These are phyloP conservation scores for Petaurus breviceps DNA, from an alignment of 2,113 vertebrate species.

Conservation along the genomic window DNA sequence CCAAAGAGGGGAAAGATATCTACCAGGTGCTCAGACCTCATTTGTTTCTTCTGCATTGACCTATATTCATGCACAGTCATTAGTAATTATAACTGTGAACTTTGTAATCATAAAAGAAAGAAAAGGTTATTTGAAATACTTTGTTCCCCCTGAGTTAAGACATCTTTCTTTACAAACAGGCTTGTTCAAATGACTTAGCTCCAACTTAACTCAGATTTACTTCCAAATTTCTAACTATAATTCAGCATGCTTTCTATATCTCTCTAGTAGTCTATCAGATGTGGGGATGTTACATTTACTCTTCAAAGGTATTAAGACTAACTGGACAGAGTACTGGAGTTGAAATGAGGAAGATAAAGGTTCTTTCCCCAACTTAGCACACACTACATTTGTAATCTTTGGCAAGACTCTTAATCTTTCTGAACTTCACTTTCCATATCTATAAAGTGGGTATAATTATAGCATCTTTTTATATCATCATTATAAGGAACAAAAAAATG, in stretches of 20 bases:
- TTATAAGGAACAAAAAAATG: neutral
- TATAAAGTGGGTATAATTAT: constrained; percentile 12
- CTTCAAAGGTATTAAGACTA: neutral
- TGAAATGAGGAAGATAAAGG: neutral
- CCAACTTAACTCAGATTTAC: neutral
- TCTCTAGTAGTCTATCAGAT: neutral
- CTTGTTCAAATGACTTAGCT: neutral
- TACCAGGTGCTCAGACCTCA: neutral
- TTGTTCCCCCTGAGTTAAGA: neutral
- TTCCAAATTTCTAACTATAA: neutral
- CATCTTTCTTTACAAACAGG: neutral
- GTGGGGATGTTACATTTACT: neutral
- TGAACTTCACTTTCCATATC: neutral
- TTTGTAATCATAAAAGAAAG: neutral
- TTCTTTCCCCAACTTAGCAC: neutral
- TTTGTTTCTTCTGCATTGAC: neutral
- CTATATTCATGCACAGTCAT: neutral
- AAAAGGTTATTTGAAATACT: neutral
- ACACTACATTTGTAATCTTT: neutral
- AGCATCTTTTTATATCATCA: neutral
- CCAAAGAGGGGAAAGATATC: neutral
- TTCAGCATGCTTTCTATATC: neutral
- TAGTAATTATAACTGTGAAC: neutral
- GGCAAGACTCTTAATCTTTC: neutral
- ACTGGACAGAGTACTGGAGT: neutral